Percentiles rank a stretch among this genome's conserved stretches.
Evolutionary conservation across 53 echinoderm and acorn worm species (phyloP).

Genomic region (Patiria pectinifera): DNA sequence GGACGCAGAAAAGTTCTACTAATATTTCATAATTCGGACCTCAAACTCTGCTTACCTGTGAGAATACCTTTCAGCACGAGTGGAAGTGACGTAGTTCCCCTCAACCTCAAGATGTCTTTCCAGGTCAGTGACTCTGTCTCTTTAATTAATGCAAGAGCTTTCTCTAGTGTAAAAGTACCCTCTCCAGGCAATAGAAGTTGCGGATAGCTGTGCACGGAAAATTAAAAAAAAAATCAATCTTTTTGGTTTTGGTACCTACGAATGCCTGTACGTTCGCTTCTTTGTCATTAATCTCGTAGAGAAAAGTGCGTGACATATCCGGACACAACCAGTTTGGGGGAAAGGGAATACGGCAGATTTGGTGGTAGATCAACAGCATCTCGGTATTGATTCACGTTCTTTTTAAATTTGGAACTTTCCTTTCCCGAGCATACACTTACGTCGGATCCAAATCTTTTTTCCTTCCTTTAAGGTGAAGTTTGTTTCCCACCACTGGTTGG

Average conservation of each 20-base stretch:
- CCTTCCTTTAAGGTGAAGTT: background rate
- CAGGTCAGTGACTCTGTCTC: conserved; percentile 13
- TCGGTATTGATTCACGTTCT: no score
- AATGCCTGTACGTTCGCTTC: no score
- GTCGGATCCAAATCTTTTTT: background rate
- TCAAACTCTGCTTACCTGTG: conserved; percentile 50
- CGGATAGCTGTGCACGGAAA: background rate
- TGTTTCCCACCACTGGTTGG: conserved; percentile 62
- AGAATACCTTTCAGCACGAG: conserved; percentile 80
- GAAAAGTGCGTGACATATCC: no score
- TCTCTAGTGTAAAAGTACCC: background rate
- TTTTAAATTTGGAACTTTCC: no score
- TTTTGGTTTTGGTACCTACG: no score
- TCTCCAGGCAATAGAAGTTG: background rate
- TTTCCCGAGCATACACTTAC: no score
- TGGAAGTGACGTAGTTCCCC: conserved; percentile 70
- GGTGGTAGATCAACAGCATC: no score
- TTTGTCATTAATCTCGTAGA: no score
- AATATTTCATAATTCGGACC: background rate
- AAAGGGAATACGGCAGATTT: no score
- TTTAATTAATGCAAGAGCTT: no score
- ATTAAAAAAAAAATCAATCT: background rate
- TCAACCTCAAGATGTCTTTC: conserved; percentile 73
- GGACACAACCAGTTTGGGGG: no score
- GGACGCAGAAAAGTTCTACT: no score